Evolutionary conservation across 2,113 vertebrate genomes (phyloP).

Genomic region (Misgurnus anguillicaudatus): DNA sequence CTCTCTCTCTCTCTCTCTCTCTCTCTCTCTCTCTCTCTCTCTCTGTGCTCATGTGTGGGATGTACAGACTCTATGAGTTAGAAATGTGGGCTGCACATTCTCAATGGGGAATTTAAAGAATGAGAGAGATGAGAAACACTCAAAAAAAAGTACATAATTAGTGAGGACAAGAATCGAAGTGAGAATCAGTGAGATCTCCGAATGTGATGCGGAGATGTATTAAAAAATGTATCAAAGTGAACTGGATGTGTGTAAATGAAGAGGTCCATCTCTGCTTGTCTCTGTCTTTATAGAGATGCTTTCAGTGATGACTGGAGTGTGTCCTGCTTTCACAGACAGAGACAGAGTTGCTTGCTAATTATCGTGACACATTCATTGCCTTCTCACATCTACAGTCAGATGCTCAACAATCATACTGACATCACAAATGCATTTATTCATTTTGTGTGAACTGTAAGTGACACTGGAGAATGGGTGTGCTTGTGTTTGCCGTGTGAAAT

Average conservation of each 20-base stretch:
- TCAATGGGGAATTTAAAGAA: constrained; percentile 9
- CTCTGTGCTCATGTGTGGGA: constrained; percentile 28
- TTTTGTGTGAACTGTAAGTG: not conserved
- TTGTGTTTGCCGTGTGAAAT: not conserved
- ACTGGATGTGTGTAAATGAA: constrained; percentile 14
- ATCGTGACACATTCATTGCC: constrained; percentile 24
- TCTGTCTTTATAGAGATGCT: constrained; percentile 12
- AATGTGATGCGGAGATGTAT: constrained; percentile 61
- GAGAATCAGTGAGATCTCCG: constrained; percentile 50
- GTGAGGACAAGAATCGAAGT: constrained; percentile 22
- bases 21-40: constrained; percentile 28
- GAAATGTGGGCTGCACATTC: constrained; percentile 22
- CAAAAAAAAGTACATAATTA: constrained; percentile 17
- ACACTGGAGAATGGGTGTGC: not conserved
- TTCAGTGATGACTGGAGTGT: constrained; percentile 15
- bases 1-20: constrained; percentile 47
- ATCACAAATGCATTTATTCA: constrained; percentile 4
- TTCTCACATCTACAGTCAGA: not conserved
- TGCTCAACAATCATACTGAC: not conserved
- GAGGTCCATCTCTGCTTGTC: constrained; percentile 32
- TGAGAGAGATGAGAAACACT: constrained; percentile 24
- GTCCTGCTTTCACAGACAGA: constrained; percentile 10
- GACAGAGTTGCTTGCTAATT: constrained; percentile 30
- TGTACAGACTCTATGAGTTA: constrained; percentile 19
- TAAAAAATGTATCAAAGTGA: constrained; percentile 73